Evolutionary conservation across 1,140 invertebrate genomes (phyloP).

Genomic region (Grapholita molesta): DNA sequence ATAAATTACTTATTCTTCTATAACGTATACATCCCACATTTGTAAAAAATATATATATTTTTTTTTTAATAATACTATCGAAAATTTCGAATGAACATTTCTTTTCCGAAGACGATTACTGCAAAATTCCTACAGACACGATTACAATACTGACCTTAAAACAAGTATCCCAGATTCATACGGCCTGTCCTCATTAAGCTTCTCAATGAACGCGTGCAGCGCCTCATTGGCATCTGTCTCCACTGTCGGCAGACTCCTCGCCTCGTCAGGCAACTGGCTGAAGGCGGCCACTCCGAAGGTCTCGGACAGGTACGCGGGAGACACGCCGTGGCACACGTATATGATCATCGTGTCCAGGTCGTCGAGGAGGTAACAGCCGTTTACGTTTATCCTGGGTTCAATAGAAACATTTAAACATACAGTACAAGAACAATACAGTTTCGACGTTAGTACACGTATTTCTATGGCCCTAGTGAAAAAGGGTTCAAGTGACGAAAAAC

Average conservation of each 20-base stretch:
- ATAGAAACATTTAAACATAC: too few relatives aligned
- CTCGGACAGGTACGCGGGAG: constrained; percentile 86
- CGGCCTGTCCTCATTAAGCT: constrained; percentile 92
- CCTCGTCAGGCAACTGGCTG: constrained; percentile 78
- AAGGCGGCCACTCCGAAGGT: constrained; percentile 79
- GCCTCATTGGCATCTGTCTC: constrained; percentile 87
- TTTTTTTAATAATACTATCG: too few relatives aligned
- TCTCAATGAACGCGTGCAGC: constrained; percentile 89
- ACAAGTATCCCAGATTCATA: constrained; percentile 88
- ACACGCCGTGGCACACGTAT: constrained; percentile 91
- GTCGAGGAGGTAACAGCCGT: constrained; percentile 96
- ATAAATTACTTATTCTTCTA: too few relatives aligned
- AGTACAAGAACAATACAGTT: too few relatives aligned
- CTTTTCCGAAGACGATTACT: too few relatives aligned
- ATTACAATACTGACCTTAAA: constrained; percentile 86
- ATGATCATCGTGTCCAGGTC: constrained; percentile 90
- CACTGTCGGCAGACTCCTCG: constrained; percentile 88
- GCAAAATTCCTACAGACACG: too few relatives aligned
- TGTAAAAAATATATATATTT: too few relatives aligned
- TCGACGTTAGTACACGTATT: too few relatives aligned
- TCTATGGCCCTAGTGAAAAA: too few relatives aligned
- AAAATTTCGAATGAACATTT: too few relatives aligned
- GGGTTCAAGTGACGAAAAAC: too few relatives aligned
- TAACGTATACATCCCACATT: too few relatives aligned
- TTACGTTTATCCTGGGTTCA: constrained; percentile 87